Evolutionary conservation across 2,113 vertebrate species (phyloP).

Genomic region (Calonectris borealis): DNA sequence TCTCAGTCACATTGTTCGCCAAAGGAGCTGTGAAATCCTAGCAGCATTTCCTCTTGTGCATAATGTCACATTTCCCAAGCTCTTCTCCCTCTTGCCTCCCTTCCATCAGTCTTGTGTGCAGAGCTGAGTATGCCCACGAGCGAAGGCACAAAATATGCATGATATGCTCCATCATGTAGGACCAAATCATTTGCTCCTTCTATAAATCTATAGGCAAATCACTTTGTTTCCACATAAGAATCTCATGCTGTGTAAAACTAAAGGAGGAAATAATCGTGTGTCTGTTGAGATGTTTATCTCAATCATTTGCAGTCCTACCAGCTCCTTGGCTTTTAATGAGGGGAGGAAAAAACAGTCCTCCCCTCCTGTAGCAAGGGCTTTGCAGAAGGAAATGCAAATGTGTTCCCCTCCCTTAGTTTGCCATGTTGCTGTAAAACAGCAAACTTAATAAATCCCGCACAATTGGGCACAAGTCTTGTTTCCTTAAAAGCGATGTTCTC

Average conservation of each 20-base stretch:
- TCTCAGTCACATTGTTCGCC: conserved; percentile 45
- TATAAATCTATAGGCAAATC: conserved; percentile 64
- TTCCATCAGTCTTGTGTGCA: conserved; percentile 35
- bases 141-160: conserved; percentile 55
- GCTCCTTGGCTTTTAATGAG: conserved; percentile 24
- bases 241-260: conserved; percentile 49
- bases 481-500: conserved; percentile 66
- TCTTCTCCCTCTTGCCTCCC: conserved; percentile 38
- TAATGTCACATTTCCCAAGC: conserved; percentile 43
- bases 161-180: conserved; percentile 66
- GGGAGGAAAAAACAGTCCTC: background rate
- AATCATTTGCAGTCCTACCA: background rate
- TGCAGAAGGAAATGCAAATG: conserved; percentile 1
- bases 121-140: conserved; percentile 54
- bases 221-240: conserved; percentile 54
- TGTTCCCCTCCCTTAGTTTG: conserved; percentile 36
- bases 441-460: conserved; percentile 48
- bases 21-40: conserved; percentile 59
- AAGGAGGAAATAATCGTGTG: conserved; percentile 54
- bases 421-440: conserved; percentile 46
- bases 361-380: background rate
- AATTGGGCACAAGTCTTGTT: conserved; percentile 65
- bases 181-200: conserved; percentile 56
- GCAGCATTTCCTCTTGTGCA: conserved; percentile 58
- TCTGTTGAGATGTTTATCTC: conserved; percentile 51